Evolutionary conservation across 2,888 invertebrate species (phyloP).

Genomic region (Andrena bicolor): DNA sequence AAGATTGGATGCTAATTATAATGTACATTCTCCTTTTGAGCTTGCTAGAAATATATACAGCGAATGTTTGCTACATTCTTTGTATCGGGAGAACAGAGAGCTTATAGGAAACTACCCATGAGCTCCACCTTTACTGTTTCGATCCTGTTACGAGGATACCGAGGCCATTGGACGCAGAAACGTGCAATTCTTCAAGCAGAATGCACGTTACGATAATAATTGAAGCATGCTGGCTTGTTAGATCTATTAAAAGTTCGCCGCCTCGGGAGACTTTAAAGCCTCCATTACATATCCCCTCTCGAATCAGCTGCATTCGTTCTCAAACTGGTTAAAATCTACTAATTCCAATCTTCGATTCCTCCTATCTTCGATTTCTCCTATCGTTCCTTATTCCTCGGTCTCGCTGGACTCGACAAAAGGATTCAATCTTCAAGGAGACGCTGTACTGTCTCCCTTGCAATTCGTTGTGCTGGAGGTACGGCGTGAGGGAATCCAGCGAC

Average conservation of each 20-base stretch:
- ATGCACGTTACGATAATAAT: background rate
- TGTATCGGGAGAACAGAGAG: background rate
- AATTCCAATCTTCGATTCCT: background rate
- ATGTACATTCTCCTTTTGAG: too few species aligned
- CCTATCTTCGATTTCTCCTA: too few species aligned
- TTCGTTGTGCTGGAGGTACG: background rate
- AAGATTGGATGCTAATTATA: too few species aligned
- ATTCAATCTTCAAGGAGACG: constrained; percentile 13
- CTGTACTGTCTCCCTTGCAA: background rate
- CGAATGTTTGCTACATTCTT: too few species aligned
- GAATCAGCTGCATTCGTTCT: background rate
- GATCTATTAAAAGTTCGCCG: background rate
- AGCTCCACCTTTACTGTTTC: background rate
- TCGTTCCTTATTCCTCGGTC: background rate
- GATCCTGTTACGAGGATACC: background rate
- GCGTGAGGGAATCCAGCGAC: background rate
- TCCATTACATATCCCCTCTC: background rate
- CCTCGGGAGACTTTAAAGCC: background rate
- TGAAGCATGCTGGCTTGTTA: background rate
- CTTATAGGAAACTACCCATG: background rate
- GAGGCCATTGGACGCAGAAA: background rate
- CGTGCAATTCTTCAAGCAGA: background rate
- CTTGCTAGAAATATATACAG: too few species aligned
- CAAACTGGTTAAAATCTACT: background rate
- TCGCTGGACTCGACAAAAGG: background rate